Conservation (phyloP, 2,797 vertebrate genomes). For the Manis crassicaudata region DNA sequence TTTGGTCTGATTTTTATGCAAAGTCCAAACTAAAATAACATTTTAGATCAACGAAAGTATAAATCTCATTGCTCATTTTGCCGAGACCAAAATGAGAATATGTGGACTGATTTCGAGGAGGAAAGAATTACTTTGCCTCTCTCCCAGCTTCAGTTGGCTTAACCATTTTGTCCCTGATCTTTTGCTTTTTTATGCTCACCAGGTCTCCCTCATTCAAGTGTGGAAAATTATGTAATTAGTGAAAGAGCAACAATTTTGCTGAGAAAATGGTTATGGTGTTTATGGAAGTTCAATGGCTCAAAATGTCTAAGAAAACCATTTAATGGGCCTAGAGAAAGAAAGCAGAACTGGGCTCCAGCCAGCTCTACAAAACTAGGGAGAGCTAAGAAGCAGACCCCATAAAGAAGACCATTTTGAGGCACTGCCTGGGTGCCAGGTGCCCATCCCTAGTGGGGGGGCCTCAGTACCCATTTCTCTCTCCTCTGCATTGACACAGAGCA, state of each 20-base stretch:
- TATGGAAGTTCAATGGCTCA: constrained; percentile 67
- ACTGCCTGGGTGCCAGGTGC: background rate
- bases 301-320: constrained; percentile 59
- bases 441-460: background rate
- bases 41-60: constrained; percentile 49
- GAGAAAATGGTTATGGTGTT: constrained; percentile 74
- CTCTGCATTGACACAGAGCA: background rate
- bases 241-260: constrained; percentile 73
- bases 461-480: background rate
- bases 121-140: background rate
- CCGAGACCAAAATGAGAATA: constrained; percentile 36
- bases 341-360: constrained; percentile 21
- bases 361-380: background rate
- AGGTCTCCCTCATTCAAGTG: constrained; percentile 68
- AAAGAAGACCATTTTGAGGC: background rate
- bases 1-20: constrained; percentile 50
- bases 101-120: constrained; percentile 39
- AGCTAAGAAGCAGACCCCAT: background rate
- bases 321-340: constrained; percentile 16
- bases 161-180: background rate
- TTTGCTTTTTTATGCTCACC: constrained; percentile 52
- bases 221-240: constrained; percentile 71
- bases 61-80: constrained; percentile 57
- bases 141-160: background rate
- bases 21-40: constrained; percentile 55